A percentile compares a stretch with the other conserved stretches of the same genome.
Evolutionary conservation across 2,888 invertebrate genomes (phyloP).

Genomic region (Agrochola lota): DNA sequence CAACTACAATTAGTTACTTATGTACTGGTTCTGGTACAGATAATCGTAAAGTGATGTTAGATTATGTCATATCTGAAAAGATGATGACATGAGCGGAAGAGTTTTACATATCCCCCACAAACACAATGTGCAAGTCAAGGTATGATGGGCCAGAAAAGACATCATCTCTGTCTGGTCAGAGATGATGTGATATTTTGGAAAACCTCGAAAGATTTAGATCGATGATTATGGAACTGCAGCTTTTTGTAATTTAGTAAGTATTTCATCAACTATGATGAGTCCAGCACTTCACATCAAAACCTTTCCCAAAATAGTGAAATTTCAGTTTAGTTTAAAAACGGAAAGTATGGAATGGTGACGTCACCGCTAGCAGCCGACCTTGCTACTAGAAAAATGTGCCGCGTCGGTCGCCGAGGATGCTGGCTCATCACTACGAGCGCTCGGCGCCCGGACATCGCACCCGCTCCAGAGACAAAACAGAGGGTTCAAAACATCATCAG

Average conservation of each 20-base stretch:
- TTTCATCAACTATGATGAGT: background rate
- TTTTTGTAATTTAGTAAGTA: background rate
- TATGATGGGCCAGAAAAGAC: background rate
- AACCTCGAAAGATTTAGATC: background rate
- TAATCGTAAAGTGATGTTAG: too few species aligned
- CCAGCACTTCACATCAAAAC: background rate
- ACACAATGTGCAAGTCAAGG: background rate
- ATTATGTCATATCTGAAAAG: background rate
- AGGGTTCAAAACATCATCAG: conserved; percentile 17
- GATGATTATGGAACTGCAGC: background rate
- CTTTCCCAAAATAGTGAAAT: conserved; percentile 33
- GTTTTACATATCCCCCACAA: background rate
- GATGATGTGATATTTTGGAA: background rate
- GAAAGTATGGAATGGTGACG: conserved; percentile 87
- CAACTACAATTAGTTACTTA: background rate
- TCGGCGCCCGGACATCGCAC: conserved; percentile 74
- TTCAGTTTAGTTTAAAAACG: conserved; percentile 74
- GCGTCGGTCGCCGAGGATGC: conserved; percentile 84
- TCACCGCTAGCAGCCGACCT: conserved; percentile 87
- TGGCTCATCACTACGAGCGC: conserved; percentile 84
- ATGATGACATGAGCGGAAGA: background rate
- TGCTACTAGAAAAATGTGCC: conserved; percentile 91
- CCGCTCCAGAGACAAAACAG: conserved; percentile 68
- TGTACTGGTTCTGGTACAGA: too few species aligned
- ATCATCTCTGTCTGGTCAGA: background rate